These are phyloP conservation scores for Odontophorus gujanensis DNA, from an alignment of 2,113 vertebrate genomes.

Conservation along the genomic window DNA sequence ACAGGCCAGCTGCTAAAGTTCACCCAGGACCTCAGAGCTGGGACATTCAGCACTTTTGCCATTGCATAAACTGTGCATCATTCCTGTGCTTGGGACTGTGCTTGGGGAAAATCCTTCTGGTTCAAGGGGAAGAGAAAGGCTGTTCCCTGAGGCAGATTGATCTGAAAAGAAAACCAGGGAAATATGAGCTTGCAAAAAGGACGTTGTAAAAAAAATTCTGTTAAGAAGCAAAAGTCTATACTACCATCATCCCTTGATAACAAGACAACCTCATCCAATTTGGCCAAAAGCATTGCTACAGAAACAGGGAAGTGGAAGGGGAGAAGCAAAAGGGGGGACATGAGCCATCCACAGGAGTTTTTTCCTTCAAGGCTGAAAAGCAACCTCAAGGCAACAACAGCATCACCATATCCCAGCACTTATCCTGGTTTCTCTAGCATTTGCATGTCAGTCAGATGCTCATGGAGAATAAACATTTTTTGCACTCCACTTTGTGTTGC, in stretches of 20 bases:
- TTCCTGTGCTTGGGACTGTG: not conserved
- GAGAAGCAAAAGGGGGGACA: not conserved
- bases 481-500: not conserved
- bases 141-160: not conserved
- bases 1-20: not conserved
- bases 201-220: not conserved
- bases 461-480: not conserved
- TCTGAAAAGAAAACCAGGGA: not conserved
- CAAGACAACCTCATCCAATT: not conserved
- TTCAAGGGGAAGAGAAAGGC: not conserved
- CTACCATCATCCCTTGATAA: not conserved
- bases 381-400: accelerated
- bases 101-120: not conserved
- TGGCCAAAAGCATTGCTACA: not conserved
- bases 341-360: not conserved
- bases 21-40: not conserved
- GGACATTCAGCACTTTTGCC: not conserved
- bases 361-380: not conserved
- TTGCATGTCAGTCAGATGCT: not conserved
- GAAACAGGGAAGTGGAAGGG: not conserved
- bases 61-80: not conserved
- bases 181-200: not conserved
- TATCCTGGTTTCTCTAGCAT: not conserved
- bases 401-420: accelerated
- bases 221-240: not conserved